Base-by-base conservation (phyloP, 1,140 invertebrate genomes). In the Antheraea pernyi region DNA sequence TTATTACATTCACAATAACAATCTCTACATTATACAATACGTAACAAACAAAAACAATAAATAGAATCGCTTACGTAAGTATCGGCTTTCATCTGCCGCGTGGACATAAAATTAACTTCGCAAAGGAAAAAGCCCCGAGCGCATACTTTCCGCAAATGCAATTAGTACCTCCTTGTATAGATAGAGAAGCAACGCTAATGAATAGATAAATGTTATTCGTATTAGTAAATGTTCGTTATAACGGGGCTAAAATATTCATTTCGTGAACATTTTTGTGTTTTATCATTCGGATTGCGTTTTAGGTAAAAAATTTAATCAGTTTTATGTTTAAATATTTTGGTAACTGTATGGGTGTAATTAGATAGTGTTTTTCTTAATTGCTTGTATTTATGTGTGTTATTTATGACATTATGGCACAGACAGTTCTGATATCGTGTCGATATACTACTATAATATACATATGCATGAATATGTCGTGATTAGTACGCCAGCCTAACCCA, bases 161-260 rank as follows among this genome's bases (percentile, higher is more conserved):
- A 65, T 65, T 65, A 65, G 64, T 65, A 65, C 18, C 19, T 18
- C 42, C 64, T 48, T 65, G 19, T 65, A 53, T 19, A 65, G 64
- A 53, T 19, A 65, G 64, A 19, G 64, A 60, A 22, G 59, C 60
- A 61, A 61, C 60, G 19, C 30, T 53, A 53, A 53, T 53, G 60
- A 61, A 22, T 16, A 61, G 30, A 61, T 30, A 61, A 61, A 22
- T 30, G 60, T 36, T 61, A 22, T 19, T 61, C 19, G 60, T 61
- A 11, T 61, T 61, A 22, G 19, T 19, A 19, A 61, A 10, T 6
- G 10, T 61, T 22, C 60, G 60, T 36, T 30, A 8, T 7, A 61
- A 61, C 60, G 22, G 46, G 46, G 9, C 16, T n/a, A 53, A 53
- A 11, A 53, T 53, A n/a, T 53, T 53, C 13, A 16, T 11, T 53